These are phyloP conservation scores for Eolophus roseicapilla DNA, from an alignment of 2,113 vertebrate genomes.

Conservation along the genomic window DNA sequence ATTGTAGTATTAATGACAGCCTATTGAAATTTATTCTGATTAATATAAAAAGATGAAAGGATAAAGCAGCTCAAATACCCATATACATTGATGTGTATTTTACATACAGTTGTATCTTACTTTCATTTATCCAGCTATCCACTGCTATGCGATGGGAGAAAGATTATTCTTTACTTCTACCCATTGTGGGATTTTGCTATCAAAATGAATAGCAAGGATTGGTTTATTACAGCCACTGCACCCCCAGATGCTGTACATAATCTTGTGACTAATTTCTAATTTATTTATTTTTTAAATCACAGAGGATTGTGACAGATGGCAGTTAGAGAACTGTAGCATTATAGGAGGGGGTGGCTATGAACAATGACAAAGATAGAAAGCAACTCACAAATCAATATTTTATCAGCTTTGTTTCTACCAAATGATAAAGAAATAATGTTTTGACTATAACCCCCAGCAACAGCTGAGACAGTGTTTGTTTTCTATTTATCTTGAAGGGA, in stretches of 20 bases:
- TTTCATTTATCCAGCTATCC: neutral
- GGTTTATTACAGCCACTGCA: neutral
- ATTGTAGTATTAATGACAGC: neutral
- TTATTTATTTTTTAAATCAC: constrained; percentile 7
- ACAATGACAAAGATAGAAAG: constrained; percentile 34
- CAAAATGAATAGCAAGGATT: neutral
- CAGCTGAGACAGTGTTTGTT: constrained; percentile 27
- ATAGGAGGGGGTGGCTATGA: neutral
- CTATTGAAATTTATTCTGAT: neutral
- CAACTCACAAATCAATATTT: constrained; percentile 53
- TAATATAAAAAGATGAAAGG: neutral
- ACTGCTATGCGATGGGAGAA: neutral
- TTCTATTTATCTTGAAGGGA: neutral
- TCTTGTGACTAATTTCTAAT: constrained; percentile 19
- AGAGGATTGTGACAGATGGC: constrained; percentile 47
- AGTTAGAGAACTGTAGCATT: constrained; percentile 13
- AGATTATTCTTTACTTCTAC: neutral
- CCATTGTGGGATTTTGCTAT: neutral
- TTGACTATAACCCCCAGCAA: constrained; percentile 37
- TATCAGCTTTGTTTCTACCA: constrained; percentile 30
- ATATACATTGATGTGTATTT: neutral
- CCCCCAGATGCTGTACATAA: constrained; percentile 6
- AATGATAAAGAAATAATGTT: constrained; percentile 27
- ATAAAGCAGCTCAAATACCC: neutral
- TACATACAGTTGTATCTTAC: neutral